Percentiles rank a stretch among this genome's conserved stretches.
phyloP scores from a whole-genome alignment of 2,113 vertebrate genomes.

The Balaenoptera acutorostrata region DNA sequence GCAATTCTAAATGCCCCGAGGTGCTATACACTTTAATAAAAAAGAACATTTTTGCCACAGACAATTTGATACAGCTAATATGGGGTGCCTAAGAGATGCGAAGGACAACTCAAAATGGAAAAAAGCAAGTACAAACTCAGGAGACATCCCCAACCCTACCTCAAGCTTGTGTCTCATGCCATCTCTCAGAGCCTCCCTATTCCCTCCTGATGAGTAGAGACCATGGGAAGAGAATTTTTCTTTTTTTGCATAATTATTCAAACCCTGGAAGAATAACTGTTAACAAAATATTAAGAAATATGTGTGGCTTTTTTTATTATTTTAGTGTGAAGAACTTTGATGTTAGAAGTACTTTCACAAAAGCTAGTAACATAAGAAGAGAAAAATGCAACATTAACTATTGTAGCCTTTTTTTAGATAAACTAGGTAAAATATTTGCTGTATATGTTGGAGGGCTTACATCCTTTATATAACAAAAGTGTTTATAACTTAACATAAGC shows the following conservation, averaged over 20 bases:
- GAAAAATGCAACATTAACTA: neutral
- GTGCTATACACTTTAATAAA: neutral
- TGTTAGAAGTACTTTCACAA: neutral
- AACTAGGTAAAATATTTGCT: neutral
- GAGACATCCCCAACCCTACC: rapidly evolving
- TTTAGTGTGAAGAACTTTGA: neutral
- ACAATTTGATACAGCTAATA: neutral
- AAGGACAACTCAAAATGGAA: neutral
- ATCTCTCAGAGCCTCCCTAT: neutral
- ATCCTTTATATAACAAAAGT: neutral
- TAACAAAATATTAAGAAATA: neutral
- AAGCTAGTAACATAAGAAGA: neutral
- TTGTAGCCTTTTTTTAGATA: neutral
- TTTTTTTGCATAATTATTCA: neutral
- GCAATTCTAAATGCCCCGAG: neutral
- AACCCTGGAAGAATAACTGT: neutral
- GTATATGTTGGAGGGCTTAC: neutral
- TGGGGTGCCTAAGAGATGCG: neutral
- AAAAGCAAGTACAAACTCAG: neutral
- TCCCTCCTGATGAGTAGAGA: neutral
- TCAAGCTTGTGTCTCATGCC: rapidly evolving
- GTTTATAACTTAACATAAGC: neutral
- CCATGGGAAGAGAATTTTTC: neutral
- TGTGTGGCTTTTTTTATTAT: neutral
- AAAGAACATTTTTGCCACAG: neutral